Evolutionary conservation across 53 echinoderm and acorn worm genomes (phyloP), one percentile per base, ranked within the genome.

Genomic region (Astropecten irregularis): DNA sequence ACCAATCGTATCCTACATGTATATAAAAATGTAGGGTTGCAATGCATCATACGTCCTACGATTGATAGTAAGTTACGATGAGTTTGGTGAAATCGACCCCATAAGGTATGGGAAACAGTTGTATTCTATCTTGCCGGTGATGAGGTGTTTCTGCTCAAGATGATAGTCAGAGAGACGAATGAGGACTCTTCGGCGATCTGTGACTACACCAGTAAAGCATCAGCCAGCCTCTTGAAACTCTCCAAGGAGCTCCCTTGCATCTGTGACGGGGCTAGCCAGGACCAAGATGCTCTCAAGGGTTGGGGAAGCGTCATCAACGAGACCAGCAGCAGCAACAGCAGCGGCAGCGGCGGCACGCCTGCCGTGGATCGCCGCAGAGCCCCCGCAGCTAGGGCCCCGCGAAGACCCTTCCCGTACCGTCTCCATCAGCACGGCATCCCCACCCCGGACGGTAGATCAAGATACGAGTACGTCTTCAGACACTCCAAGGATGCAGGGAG

Each of bases 191-290:
- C 59, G 28, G 7, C 5, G 13, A 29, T 14, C 28, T 58, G 59
- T 31, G 30, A 29, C 30, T 58, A 30, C 28, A 30, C 59, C 4
- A 30, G 59, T 15, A 58, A 58, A 29, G 7, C 30, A 49, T 71
- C 71, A 29, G 32, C 49, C 71, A 51, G n/a, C n/a, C 74, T 74
- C 27, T 57, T 74, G 9, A 56, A 39, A 14, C 18, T 57, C 18
- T 74, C 74, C 56, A 56, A 18, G 4, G 55, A 56, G 31, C 37
- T 74, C 34, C 39, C 56, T 27, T 74, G 74, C 74, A 40, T 74
- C 40, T 74, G 74, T 37, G 74, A 74, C 15, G n/a, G 7, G 11
- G 40, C 22, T 4, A 14, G n/a, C 18, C 13, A 30, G 33, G 51
- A 23, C 25, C 20, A 18, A 11, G 38, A 27, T 16, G 74, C 2